Conservation (phyloP, 2,113 vertebrate genomes). For the Silurus asotus region DNA sequence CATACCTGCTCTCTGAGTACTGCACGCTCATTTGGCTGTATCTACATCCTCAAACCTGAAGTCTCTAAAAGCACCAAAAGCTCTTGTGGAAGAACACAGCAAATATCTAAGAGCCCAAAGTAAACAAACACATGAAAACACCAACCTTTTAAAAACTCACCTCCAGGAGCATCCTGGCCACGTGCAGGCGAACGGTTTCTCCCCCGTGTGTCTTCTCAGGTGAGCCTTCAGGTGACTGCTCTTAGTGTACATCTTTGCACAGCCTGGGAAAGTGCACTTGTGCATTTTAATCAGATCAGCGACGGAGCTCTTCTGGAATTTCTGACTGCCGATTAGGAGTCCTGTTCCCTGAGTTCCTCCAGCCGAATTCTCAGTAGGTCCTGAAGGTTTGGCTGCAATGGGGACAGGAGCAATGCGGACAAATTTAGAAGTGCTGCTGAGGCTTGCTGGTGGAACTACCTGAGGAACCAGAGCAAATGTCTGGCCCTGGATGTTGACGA, state of each 20-base stretch:
- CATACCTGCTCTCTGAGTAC: background rate
- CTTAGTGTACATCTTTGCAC: conserved; percentile 99
- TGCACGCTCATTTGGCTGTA: too few relatives aligned
- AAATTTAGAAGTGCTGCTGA: conserved; percentile 82
- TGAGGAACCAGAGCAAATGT: conserved; percentile 96
- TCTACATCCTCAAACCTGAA: background rate
- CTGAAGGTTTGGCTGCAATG: conserved; percentile 90
- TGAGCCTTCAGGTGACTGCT: conserved; percentile 99
- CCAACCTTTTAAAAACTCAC: conserved; percentile 72
- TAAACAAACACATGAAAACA: background rate
- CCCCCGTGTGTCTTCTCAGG: conserved; percentile 93
- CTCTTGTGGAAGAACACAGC: background rate
- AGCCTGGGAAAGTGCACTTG: conserved; percentile 95
- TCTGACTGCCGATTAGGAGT: conserved; percentile 81
- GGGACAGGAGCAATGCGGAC: conserved; percentile 95
- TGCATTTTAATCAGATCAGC: conserved; percentile 99
- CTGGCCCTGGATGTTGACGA: conserved; percentile 97
- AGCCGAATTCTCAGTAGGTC: conserved; percentile 70
- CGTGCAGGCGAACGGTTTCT: conserved; percentile 97
- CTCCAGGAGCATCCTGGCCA: conserved; percentile 98
- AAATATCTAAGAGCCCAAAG: background rate
- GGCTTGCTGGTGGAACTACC: conserved; percentile 79
- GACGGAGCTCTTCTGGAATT: conserved; percentile 90
- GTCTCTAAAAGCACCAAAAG: background rate
- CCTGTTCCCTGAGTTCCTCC: conserved; percentile 73